Evolutionary conservation across 2,797 vertebrate species (phyloP).

Genomic region (Eupleurogrammus muticus): DNA sequence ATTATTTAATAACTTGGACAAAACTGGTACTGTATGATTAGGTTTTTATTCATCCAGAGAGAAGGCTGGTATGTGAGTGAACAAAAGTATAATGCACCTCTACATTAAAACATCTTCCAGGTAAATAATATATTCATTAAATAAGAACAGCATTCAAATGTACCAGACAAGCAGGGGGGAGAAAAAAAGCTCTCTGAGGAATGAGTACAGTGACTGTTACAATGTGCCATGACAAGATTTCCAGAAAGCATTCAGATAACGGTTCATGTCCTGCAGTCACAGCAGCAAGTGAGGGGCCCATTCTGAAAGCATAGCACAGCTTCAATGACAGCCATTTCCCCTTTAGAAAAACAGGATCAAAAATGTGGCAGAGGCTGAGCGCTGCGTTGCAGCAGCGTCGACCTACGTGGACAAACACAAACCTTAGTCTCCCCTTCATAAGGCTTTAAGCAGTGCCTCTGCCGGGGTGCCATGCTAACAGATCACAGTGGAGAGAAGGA

Average conservation of each 20-base stretch:
- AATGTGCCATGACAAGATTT: slow-evolving; percentile 84
- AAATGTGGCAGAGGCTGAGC: slow-evolving; percentile 42
- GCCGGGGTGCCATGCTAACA: slow-evolving; percentile 72
- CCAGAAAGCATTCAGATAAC: slow-evolving; percentile 55
- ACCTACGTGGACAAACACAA: slow-evolving; percentile 59
- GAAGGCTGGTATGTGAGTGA: slow-evolving; percentile 87
- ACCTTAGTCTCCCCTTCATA: slow-evolving; percentile 73
- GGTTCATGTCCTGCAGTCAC: slow-evolving; percentile 81
- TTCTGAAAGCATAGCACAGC: slow-evolving; percentile 62
- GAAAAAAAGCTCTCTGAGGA: slow-evolving; percentile 85
- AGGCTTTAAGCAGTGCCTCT: slow-evolving; percentile 81
- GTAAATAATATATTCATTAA: slow-evolving; percentile 90
- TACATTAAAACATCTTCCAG: slow-evolving; percentile 87
- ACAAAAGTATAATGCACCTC: slow-evolving; percentile 83
- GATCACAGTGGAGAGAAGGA: slow-evolving; percentile 93
- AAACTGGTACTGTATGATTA: slow-evolving; percentile 60
- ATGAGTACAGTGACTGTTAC: slow-evolving; percentile 93
- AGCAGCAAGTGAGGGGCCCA: slow-evolving; percentile 81
- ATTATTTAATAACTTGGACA: slow-evolving; percentile 1
- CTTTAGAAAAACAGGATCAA: slow-evolving; percentile 26
- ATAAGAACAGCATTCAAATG: slow-evolving; percentile 95
- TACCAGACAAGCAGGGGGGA: slow-evolving; percentile 91
- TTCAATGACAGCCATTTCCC: slow-evolving; percentile 59
- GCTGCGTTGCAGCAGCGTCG: slow-evolving; percentile 61
- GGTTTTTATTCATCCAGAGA: slow-evolving; percentile 91